Base-by-base conservation (phyloP, 2,113 vertebrate species). In the Pteruthius melanotis region DNA sequence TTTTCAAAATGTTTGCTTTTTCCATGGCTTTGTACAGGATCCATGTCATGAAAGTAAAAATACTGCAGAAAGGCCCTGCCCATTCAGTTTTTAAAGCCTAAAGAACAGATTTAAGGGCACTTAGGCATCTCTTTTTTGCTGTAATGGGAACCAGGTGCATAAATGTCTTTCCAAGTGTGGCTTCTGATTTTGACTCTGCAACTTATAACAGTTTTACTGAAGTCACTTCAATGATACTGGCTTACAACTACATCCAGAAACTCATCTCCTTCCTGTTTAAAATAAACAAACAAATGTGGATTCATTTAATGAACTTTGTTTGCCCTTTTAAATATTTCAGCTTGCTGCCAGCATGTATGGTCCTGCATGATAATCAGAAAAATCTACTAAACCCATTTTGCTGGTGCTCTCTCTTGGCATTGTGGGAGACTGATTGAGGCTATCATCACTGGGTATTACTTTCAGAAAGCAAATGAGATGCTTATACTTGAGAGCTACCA, bases 1-100 rank as follows among this genome's bases (percentile, higher is more conserved):
- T 92, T 92, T 93, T 83, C 39, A 74, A 65, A 72, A 91, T 59
- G 28, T 80, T 90, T 83, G 47, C 13, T 92, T 92, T 92, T 95
- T 81, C 59, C 16, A n/a, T 28, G 86, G 54, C 54, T 77, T 87
- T 88, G 27, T 86, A 70, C 33, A 50, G 26, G 57, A 72, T 86
- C 16, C 59, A 77, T 57, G 70, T 83, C 23, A 52, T 31, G 31
- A 69, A 84, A 89, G 24, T 31, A 85, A 90, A 84, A 85, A 31
- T 28, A 69, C 40, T 45, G 84, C 19, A 8, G 68, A 90, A 89
- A 49, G 14, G 7, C 24, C 16, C 7, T 74, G 18, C 26, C 30
- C 80, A 65, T 88, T 56, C 71, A 33, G 31, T 49, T 87, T 77
- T 82, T 47, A 88, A 93, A 94, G 24, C n/a, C 26, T 20, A 14